Conservation (phyloP, 2,113 vertebrate species). For the Caracal caracal region DNA sequence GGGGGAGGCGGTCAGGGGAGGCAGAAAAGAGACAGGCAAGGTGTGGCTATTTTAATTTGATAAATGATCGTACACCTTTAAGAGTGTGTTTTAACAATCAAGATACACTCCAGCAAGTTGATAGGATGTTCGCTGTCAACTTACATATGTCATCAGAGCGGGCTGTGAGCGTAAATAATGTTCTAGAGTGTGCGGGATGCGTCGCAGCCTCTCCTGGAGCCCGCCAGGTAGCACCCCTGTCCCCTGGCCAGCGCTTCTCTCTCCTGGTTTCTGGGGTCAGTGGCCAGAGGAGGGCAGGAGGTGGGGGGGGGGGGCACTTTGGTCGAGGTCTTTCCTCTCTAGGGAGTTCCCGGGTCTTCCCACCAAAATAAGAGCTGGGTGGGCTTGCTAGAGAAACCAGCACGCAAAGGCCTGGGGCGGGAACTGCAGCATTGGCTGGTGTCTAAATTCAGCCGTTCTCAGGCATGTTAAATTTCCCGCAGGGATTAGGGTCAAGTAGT, state of each 20-base stretch:
- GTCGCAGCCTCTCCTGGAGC: background rate
- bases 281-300: background rate
- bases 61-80: slow-evolving; percentile 80
- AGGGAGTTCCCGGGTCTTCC: background rate
- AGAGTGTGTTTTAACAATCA: slow-evolving; percentile 83
- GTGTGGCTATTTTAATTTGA: slow-evolving; percentile 79
- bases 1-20: background rate
- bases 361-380: background rate
- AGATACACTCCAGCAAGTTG: slow-evolving; percentile 83
- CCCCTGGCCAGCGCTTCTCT: background rate
- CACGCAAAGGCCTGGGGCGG: background rate
- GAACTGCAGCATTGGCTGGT: too few species aligned
- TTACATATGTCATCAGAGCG: slow-evolving; percentile 78
- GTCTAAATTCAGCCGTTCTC: background rate
- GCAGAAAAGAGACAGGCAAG: background rate
- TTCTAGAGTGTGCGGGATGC: background rate
- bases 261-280: background rate
- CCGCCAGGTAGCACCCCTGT: background rate
- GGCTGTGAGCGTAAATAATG: slow-evolving; percentile 75
- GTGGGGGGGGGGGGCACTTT: background rate
- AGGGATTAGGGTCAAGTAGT: background rate
- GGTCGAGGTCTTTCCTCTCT: background rate
- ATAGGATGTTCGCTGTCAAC: slow-evolving; percentile 83
- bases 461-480: background rate
- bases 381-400: background rate